Percentiles rank a stretch among this genome's conserved stretches.
Evolutionary conservation across 2,113 vertebrate species (phyloP).

Genomic region (Gymnarchus niloticus): DNA sequence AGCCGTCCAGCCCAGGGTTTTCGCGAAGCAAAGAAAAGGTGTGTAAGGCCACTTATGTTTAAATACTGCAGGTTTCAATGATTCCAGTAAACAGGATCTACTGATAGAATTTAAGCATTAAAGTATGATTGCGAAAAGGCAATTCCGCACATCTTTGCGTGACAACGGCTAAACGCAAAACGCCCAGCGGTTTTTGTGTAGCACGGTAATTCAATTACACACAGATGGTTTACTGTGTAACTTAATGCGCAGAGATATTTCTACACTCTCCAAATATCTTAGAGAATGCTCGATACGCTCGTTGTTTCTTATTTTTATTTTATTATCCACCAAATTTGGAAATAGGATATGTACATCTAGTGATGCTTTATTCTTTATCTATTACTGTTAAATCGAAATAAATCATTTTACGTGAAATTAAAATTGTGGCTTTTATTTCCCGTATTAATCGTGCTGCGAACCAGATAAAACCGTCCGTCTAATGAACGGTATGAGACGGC

Average conservation of each 20-base stretch:
- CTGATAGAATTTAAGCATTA: neutral
- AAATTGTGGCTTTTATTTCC: neutral
- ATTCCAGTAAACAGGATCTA: neutral
- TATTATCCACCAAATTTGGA: neutral
- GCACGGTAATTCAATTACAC: neutral
- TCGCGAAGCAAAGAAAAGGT: neutral
- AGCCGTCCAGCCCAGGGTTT: neutral
- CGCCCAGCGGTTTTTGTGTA: neutral
- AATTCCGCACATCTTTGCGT: neutral
- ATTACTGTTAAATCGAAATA: neutral
- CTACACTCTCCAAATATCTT: neutral
- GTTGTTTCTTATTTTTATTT: neutral
- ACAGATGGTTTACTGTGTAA: slow-evolving; percentile 11
- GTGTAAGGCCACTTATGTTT: neutral
- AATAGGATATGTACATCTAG: neutral
- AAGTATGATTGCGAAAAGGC: neutral
- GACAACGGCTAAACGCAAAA: neutral
- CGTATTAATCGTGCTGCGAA: neutral
- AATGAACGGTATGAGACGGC: neutral
- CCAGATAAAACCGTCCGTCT: neutral
- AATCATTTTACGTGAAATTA: neutral
- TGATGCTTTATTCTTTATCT: neutral
- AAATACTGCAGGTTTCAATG: neutral
- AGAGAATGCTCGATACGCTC: neutral
- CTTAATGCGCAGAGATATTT: neutral